Evolutionary conservation across 2,113 vertebrate genomes (phyloP), one percentile per base, ranked within the genome.

Genomic region (Larimichthys polyactis): DNA sequence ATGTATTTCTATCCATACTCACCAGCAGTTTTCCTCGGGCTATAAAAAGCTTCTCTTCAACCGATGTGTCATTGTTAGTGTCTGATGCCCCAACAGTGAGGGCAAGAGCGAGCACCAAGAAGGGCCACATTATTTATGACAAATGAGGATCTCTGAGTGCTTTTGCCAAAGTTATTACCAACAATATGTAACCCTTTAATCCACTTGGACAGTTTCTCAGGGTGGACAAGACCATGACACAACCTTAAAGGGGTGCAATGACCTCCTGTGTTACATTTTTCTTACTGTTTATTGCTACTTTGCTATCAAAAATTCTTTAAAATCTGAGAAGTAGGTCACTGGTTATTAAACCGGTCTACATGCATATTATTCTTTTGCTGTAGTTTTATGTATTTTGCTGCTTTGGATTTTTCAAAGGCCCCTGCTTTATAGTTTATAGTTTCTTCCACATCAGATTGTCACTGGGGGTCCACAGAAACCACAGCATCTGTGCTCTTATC

Each of bases 21-120:
- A 96, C 95, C 91, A 95, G 10, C 55, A 96, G 81, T 91, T 93
- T 96, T 10, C 86, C 95, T 86, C 88, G 90, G 81, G 95, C 93
- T 72, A 96, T 90, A 0, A 81, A 24, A 3, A 64, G 64, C 43
- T 85, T 51, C 15, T 94, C 85, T 27, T 93, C 84, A 6, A 2
- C 75, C 0, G 16, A 65, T 5, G 83, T 78, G 19, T 83, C 64
- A 1, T 84, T 40, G 1, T 84, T 40, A 6, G 85, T 82, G 44
- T 89, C 75, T 3, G 83, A 78, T 2, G 84, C 87, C 0, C 17
- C 1, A 0, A 76, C 79, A 49, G 75, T 15, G 1, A 95, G 65
- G 19, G 65, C 64, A 6, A 94, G 24, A 0, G 81, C 20, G 29
- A 90, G 43, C 60, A 91, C 22, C 76, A 93, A 51, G n/a, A 86